A percentile compares a stretch with the other conserved stretches of the same genome.
These are phyloP conservation scores for Porites divaricata DNA, from an alignment of 92 coral and sea anemone species.

Conservation along the genomic window DNA sequence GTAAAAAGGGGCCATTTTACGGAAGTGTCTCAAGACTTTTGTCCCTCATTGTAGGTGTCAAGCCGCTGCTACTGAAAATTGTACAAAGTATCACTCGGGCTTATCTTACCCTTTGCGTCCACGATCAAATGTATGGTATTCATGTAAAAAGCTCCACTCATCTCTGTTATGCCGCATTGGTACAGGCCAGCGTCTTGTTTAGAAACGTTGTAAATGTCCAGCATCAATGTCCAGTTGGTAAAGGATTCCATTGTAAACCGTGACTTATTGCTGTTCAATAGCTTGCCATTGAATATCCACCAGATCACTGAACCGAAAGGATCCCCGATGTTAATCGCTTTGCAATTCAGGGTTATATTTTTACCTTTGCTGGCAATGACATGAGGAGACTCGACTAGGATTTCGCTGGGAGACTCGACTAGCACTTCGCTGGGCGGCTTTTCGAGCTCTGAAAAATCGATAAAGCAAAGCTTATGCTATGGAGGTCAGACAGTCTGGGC, in stretches of 20 bases:
- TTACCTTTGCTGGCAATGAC: constrained; percentile 15
- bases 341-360: constrained; percentile 13
- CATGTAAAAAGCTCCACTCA: not conserved
- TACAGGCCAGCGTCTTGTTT: constrained; percentile 24
- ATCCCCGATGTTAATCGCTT: not conserved
- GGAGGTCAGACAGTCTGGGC: too few species aligned
- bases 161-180: not conserved
- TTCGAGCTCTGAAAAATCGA: too few species aligned
- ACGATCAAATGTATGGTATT: constrained; percentile 13
- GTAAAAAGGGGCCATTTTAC: too few species aligned
- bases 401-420: not conserved
- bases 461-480: too few species aligned
- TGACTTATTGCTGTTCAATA: not conserved
- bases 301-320: not conserved
- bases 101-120: constrained; percentile 28
- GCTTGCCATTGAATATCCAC: constrained; percentile 16
- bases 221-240: not conserved
- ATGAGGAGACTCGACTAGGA: not conserved
- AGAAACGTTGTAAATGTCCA: constrained; percentile 28
- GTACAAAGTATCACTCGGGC: too few species aligned
- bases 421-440: not conserved
- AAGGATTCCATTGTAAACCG: not conserved
- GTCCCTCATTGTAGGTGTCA: too few species aligned
- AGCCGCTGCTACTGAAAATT: too few species aligned
- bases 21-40: too few species aligned